These are phyloP conservation scores for Thyatira batis DNA, from an alignment of 2,888 invertebrate species.

Conservation along the genomic window DNA sequence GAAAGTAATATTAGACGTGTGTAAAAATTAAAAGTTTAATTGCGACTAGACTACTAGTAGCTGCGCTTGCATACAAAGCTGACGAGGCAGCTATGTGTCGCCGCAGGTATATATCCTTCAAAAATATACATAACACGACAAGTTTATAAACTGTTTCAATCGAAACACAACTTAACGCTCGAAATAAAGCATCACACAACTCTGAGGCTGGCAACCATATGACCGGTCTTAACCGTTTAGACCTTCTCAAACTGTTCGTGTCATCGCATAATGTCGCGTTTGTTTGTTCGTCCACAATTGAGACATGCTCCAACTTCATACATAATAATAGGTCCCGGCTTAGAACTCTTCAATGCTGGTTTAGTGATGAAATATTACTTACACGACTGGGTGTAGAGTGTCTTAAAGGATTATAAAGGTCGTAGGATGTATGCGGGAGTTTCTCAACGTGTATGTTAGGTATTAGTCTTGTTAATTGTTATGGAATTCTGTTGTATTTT, in stretches of 20 bases:
- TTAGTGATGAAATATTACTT: constrained; percentile 38
- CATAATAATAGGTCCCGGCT: constrained; percentile 42
- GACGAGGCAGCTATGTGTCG: too few relatives aligned
- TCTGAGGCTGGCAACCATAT: neutral
- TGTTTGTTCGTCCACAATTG: constrained; percentile 43
- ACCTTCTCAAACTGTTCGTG: constrained; percentile 23
- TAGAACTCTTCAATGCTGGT: constrained; percentile 36
- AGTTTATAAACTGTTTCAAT: neutral
- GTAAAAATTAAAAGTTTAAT: too few relatives aligned
- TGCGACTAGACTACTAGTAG: too few relatives aligned
- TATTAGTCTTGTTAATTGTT: neutral
- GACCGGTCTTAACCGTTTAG: constrained; percentile 17
- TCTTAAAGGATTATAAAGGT: constrained; percentile 33
- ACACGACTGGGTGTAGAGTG: constrained; percentile 22
- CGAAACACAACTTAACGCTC: too few relatives aligned
- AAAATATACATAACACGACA: too few relatives aligned
- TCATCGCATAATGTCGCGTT: constrained; percentile 34
- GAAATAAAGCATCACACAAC: too few relatives aligned
- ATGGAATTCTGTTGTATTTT: neutral
- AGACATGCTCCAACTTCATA: constrained; percentile 47
- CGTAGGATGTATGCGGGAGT: neutral
- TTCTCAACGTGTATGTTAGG: neutral
- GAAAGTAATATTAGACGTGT: too few relatives aligned
- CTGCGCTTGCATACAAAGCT: too few relatives aligned
- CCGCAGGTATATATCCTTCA: too few relatives aligned